Evolutionary conservation across 2,113 vertebrate species (phyloP).

Genomic region (human): DNA sequence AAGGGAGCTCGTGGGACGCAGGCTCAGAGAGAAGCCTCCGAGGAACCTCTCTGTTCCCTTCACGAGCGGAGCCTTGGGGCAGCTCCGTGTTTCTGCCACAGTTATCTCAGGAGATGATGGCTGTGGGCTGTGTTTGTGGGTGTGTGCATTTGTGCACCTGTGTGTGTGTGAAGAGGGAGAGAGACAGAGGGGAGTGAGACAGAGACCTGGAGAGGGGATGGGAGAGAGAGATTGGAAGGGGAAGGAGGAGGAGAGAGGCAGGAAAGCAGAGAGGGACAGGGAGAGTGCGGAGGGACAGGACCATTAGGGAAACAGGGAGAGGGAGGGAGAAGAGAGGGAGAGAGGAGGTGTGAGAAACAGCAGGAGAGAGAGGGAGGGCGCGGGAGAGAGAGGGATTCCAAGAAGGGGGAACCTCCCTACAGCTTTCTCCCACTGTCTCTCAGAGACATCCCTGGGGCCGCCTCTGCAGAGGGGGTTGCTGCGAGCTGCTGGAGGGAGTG

Average conservation of each 20-base stretch:
- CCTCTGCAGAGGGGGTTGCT: no score
- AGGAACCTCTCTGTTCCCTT: no score
- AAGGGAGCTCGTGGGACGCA: no score
- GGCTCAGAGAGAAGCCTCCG: no score
- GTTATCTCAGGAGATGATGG: rapidly evolving
- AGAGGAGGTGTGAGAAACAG: not conserved
- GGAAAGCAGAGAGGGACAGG: not conserved
- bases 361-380: no score
- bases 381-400: no score
- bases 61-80: not conserved
- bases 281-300: not conserved
- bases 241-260: not conserved
- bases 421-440: no score
- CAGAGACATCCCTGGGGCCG: no score
- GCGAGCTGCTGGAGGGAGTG: no score
- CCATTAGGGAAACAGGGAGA: not conserved
- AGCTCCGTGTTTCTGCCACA: not conserved
- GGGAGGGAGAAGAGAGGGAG: not conserved
- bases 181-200: rapidly evolving
- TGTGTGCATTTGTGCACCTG: not conserved
- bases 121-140: no score
- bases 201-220: no score
- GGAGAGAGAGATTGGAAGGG: not conserved
- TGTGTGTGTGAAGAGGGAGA: not conserved
- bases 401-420: no score